These are phyloP conservation scores for Bombus picipes DNA, from an alignment of 1,140 invertebrate species.

Conservation along the genomic window DNA sequence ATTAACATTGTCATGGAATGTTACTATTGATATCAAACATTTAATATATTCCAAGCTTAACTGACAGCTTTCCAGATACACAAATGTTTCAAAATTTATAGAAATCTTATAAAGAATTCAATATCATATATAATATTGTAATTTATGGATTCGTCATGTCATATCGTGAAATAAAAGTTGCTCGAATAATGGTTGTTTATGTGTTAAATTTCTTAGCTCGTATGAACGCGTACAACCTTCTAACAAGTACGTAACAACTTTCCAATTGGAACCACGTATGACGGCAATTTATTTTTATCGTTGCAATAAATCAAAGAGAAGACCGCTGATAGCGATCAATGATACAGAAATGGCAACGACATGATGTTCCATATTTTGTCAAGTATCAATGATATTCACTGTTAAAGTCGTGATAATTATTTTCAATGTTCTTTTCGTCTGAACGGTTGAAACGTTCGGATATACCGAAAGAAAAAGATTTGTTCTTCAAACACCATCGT, in stretches of 20 bases:
- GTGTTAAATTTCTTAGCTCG: no score
- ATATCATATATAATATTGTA: neutral
- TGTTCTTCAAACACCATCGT: neutral
- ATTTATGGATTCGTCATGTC: neutral
- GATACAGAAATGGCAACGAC: neutral
- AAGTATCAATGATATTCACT: neutral
- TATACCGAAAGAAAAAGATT: neutral
- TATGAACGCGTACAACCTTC: neutral
- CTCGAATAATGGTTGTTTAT: neutral
- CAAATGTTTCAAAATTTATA: neutral
- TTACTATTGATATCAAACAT: neutral
- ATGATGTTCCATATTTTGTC: neutral
- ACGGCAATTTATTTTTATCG: slow-evolving; percentile 20
- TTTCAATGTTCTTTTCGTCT: neutral
- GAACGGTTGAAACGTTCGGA: neutral
- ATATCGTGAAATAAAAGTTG: neutral
- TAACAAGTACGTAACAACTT: slow-evolving; percentile 27
- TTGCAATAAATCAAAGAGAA: neutral
- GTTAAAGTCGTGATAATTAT: neutral
- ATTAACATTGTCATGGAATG: neutral
- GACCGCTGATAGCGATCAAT: neutral
- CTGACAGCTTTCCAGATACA: neutral
- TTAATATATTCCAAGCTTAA: neutral
- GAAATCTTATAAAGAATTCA: neutral
- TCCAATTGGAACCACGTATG: neutral